Evolutionary conservation across 2,113 vertebrate species (phyloP), one percentile per base, ranked within the genome.

Genomic region (Mohoua ochrocephala): DNA sequence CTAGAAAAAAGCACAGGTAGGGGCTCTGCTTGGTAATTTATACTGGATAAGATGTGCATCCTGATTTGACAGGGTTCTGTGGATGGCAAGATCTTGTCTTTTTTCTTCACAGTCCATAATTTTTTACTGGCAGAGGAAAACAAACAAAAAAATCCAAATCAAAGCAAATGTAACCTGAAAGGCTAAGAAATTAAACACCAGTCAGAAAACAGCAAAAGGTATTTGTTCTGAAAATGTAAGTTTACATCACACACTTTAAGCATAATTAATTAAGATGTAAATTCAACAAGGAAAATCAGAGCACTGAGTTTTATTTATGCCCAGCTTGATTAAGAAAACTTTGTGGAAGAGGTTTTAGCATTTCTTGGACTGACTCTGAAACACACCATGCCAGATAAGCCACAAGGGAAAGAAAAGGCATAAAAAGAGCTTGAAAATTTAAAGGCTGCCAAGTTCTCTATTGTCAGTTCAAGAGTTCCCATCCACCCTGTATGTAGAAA

Each of bases 201-300:
- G n/a, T 37, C 80, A 91, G 53, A 73, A 95, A 88, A 47, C 26
- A 88, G 53, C 6, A 59, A 60, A 67, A 57, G 11, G 18, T 67
- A 50, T 56, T 87, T 70, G 54, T 50, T 92, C 50, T 54, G 44
- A 78, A 84, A 95, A 71, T 28, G 42, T 78, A 87, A 82, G 39
- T 37, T 88, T 60, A 73, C 26, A 41, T 54, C 67, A 59, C 70
- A 70, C 17, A 70, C 30, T 79, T 83, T n/a, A 35, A 64, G 35
- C 8, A 22, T 56, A 87, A 76, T 92, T 89, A 84, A 91, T 84
- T 89, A 87, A 96, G 35, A 91, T 70, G 52, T 30, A 88, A 93
- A 93, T 90, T 85, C 70, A 68, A 94, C 26, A 52, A 39, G 57
- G 35, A 85, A 92, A 94, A 93, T 69, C 33, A 80, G 31, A 52